A percentile compares a stretch with the other conserved stretches of the same genome.
Evolutionary conservation across 2,113 vertebrate species (phyloP).

Genomic region (Lycaon pictus): DNA sequence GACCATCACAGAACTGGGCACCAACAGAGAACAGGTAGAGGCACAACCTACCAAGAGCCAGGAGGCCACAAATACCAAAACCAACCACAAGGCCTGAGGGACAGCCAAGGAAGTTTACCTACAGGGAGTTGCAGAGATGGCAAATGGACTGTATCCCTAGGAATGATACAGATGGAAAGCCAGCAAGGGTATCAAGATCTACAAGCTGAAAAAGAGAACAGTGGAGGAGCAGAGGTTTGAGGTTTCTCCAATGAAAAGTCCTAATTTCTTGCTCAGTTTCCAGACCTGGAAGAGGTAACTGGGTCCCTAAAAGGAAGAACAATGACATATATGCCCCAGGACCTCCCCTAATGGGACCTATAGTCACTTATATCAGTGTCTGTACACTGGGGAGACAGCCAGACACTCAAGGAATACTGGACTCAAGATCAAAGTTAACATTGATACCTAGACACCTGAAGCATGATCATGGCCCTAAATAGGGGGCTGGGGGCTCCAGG

Average conservation of each 20-base stretch:
- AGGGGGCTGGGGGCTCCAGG: neutral
- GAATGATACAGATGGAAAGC: neutral
- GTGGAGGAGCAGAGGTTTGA: neutral
- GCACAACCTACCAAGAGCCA: neutral
- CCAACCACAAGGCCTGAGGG: neutral
- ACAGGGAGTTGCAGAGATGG: neutral
- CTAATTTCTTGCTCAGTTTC: constrained; percentile 21
- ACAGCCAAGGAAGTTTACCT: neutral
- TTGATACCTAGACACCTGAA: neutral
- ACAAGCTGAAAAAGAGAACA: neutral
- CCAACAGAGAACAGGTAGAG: neutral
- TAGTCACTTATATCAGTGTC: neutral
- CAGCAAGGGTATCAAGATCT: neutral
- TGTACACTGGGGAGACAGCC: neutral
- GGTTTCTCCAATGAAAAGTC: neutral
- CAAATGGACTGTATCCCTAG: neutral
- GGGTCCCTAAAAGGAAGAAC: neutral
- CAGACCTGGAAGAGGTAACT: constrained; percentile 12
- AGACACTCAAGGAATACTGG: neutral
- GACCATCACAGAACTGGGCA: neutral
- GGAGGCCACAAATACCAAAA: neutral
- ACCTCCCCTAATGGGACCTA: neutral
- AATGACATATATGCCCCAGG: neutral
- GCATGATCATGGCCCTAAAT: neutral
- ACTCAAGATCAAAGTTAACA: neutral